Conservation (phyloP, 2,888 invertebrate genomes). For the Sinhomidia bicolor region DNA sequence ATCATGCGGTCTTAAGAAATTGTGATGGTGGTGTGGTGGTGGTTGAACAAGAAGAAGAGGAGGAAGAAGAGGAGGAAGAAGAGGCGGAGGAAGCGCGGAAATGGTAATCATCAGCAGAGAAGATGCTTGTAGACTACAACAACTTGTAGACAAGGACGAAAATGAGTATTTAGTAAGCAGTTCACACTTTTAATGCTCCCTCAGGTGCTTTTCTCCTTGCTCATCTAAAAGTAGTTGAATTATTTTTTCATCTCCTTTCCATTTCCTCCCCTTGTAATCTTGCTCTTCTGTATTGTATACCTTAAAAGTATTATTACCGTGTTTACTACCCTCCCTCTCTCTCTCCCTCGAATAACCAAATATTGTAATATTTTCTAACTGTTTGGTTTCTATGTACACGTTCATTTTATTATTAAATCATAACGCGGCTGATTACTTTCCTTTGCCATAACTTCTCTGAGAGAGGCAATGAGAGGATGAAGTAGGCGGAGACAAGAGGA, state of each 20-base stretch:
- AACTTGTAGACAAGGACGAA: background rate
- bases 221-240: background rate
- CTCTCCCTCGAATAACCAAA: background rate
- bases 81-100: background rate
- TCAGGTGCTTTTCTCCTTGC: constrained; percentile 31
- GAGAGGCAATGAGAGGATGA: background rate
- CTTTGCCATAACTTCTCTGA: background rate
- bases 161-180: constrained; percentile 35
- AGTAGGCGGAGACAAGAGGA: background rate
- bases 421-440: background rate
- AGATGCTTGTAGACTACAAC: background rate
- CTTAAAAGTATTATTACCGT: no score
- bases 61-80: background rate
- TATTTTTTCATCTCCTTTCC: background rate
- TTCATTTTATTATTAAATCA: constrained; percentile 27
- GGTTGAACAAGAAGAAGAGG: no score
- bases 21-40: no score
- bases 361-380: no score
- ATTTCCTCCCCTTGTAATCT: background rate
- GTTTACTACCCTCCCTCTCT: background rate
- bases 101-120: background rate
- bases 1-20: background rate
- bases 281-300: no score
- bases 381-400: background rate
- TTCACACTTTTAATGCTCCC: constrained; percentile 54